Conservation (phyloP, 2,797 vertebrate genomes). For the Urocyon cinereoargenteus region DNA sequence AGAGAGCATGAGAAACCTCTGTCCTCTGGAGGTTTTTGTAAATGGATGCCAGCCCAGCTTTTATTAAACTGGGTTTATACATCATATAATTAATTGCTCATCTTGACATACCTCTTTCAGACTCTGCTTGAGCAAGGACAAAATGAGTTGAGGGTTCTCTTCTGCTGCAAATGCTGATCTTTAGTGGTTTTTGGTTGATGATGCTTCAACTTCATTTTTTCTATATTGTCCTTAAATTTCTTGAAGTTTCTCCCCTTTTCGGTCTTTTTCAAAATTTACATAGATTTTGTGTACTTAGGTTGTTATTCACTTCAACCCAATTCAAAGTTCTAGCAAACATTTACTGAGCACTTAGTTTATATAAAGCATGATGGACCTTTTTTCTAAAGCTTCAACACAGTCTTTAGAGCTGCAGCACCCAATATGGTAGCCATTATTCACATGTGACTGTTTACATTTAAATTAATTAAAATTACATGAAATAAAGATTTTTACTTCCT, state of each 20-base stretch:
- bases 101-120: not conserved
- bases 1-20: not conserved
- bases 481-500: constrained; percentile 30
- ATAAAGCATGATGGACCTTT: not conserved
- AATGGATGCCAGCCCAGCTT: not conserved
- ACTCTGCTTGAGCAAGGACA: not conserved
- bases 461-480: constrained; percentile 29
- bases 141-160: not conserved
- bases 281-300: not conserved
- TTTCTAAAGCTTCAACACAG: not conserved
- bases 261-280: not conserved
- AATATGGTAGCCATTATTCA: not conserved
- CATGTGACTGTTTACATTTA: not conserved
- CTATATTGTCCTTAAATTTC: not conserved
- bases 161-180: not conserved
- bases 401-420: not conserved
- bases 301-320: not conserved
- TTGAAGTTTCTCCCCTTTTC: constrained; percentile 31
- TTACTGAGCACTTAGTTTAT: not conserved
- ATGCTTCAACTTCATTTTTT: constrained; percentile 2
- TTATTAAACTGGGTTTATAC: not conserved
- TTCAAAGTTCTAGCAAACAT: constrained; percentile 1
- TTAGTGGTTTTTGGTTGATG: not conserved
- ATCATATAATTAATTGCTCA: not conserved
- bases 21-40: constrained; percentile 32